Conservation (phyloP, 1,140 invertebrate species). For the Plodia interpunctella region DNA sequence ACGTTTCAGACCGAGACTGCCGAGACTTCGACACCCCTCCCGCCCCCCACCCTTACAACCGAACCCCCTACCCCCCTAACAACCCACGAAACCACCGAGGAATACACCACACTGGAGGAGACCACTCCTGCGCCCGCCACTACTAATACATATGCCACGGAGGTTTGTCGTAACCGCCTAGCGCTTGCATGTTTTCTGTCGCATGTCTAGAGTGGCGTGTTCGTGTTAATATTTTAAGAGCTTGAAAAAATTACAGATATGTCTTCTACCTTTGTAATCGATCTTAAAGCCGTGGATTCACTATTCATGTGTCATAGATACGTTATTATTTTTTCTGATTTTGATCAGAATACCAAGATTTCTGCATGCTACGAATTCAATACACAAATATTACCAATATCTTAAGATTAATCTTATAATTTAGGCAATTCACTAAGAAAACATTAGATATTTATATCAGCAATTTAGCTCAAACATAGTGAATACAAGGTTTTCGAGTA, state of each 20-base stretch:
- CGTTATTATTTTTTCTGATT: too few relatives aligned
- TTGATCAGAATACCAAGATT: too few relatives aligned
- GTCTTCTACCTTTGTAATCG: too few relatives aligned
- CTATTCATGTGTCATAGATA: too few relatives aligned
- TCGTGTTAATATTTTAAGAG: not conserved
- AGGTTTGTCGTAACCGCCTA: slow-evolving; percentile 71
- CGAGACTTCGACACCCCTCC: slow-evolving; percentile 26
- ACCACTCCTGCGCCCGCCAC: slow-evolving; percentile 57
- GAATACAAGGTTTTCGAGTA: not conserved
- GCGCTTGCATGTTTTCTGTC: slow-evolving; percentile 21
- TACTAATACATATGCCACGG: slow-evolving; percentile 68
- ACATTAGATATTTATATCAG: too few relatives aligned
- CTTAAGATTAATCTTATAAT: too few relatives aligned
- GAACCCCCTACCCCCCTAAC: slow-evolving; percentile 17
- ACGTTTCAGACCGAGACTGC: slow-evolving; percentile 61
- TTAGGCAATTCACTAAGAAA: too few relatives aligned
- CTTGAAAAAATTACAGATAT: too few relatives aligned
- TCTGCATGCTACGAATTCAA: too few relatives aligned
- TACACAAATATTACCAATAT: too few relatives aligned
- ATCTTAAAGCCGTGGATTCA: too few relatives aligned
- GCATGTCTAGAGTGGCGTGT: not conserved
- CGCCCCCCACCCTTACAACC: slow-evolving; percentile 17
- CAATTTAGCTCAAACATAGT: not conserved
- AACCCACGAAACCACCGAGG: slow-evolving; percentile 36
- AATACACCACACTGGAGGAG: slow-evolving; percentile 41